Evolutionary conservation across 2,797 vertebrate genomes (phyloP).

Genomic region (Pangasius macronema): DNA sequence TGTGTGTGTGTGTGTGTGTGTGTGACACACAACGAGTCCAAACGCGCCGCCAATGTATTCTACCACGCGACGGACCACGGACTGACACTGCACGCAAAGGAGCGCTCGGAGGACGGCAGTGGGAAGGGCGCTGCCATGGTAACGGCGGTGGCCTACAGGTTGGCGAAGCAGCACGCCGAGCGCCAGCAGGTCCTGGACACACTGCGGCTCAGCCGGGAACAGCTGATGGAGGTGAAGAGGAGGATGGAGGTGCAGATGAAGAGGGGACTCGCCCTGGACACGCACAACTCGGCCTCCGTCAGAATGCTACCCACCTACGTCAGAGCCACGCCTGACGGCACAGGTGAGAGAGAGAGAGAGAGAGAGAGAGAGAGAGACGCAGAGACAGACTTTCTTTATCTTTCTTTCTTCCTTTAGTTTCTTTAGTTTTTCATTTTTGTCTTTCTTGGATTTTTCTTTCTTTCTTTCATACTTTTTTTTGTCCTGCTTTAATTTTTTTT

Average conservation of each 20-base stretch:
- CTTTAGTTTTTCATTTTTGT: background rate
- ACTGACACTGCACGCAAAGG: too few species aligned
- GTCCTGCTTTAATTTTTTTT: too few species aligned
- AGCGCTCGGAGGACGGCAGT: slow-evolving; percentile 90
- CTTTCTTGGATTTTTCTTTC: too few species aligned
- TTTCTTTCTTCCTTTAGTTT: background rate
- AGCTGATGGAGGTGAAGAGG: slow-evolving; percentile 87
- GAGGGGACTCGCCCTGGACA: slow-evolving; percentile 79
- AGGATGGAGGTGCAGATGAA: slow-evolving; percentile 84
- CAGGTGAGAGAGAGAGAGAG: slow-evolving; percentile 73
- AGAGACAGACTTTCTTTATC: background rate
- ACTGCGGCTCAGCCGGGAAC: slow-evolving; percentile 79
- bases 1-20: background rate
- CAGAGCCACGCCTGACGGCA: slow-evolving; percentile 88
- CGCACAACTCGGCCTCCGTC: slow-evolving; percentile 74
- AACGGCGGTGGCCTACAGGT: slow-evolving; percentile 89
- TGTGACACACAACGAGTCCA: too few species aligned
- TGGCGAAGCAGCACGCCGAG: slow-evolving; percentile 83
- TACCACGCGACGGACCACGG: too few species aligned
- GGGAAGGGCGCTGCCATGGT: slow-evolving; percentile 98
- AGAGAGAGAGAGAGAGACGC: background rate
- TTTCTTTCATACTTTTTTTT: too few species aligned
- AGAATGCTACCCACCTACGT: slow-evolving; percentile 97
- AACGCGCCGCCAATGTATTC: too few species aligned
- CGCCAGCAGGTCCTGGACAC: slow-evolving; percentile 82